Evolutionary conservation across 2,113 vertebrate species (phyloP).

Genomic region (Paedocypris sp.): DNA sequence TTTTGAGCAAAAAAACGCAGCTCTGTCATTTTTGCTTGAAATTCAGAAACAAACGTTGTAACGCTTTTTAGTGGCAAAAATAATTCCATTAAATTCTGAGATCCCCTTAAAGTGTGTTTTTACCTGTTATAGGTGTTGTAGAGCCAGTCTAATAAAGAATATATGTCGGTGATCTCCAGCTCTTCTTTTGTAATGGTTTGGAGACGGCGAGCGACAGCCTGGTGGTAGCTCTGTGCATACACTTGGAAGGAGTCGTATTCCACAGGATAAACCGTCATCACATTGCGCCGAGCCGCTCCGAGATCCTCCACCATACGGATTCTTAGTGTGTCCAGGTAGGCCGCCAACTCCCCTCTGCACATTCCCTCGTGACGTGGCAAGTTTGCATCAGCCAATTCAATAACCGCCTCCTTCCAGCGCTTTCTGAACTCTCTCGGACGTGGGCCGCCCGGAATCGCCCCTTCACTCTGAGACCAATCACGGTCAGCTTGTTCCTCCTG

Average conservation of each 20-base stretch:
- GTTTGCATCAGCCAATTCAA: conserved; percentile 51
- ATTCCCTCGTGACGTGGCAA: conserved; percentile 55
- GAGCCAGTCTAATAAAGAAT: conserved; percentile 80
- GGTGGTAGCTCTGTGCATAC: conserved; percentile 77
- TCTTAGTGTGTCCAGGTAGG: conserved; percentile 60
- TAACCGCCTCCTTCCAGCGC: conserved; percentile 69
- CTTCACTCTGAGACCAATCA: conserved; percentile 32
- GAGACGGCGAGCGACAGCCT: conserved; percentile 61
- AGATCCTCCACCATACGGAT: conserved; percentile 66
- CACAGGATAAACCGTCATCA: conserved; percentile 69
- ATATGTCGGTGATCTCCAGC: conserved; percentile 67
- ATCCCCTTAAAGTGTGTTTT: too few species aligned
- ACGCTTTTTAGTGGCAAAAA: too few species aligned
- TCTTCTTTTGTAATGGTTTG: conserved; percentile 49
- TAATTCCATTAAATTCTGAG: too few species aligned
- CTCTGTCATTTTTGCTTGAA: too few species aligned
- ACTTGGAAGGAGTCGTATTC: conserved; percentile 67
- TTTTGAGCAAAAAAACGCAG: too few species aligned
- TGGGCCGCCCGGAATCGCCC: conserved; percentile 12
- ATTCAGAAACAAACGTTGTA: too few species aligned
- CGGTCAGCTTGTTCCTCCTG: conserved; percentile 71
- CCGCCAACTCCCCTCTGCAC: conserved; percentile 42
- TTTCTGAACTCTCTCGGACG: conserved; percentile 60
- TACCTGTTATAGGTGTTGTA: conserved; percentile 79
- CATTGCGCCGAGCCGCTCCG: conserved; percentile 63